A percentile compares a stretch with the other conserved stretches of the same genome.
phyloP scores from a whole-genome alignment of 2,888 invertebrate species.

The Zeuzera pyrina region DNA sequence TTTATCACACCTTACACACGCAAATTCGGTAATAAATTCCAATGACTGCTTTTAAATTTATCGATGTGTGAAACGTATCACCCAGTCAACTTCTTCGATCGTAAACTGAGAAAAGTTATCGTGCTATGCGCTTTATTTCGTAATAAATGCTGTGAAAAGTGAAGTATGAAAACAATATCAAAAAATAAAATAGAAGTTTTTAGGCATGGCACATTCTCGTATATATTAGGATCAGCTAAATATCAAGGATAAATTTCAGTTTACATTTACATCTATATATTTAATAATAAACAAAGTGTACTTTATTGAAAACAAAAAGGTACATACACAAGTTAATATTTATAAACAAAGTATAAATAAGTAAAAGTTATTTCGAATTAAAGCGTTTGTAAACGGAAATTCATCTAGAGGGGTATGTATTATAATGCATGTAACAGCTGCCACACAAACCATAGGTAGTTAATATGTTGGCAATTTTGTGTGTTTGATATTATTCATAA shows the following conservation, averaged over 20 bases:
- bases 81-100: conserved; percentile 34
- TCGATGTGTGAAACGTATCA: conserved; percentile 32
- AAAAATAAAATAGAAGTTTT: conserved; percentile 63
- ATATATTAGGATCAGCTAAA: conserved; percentile 63
- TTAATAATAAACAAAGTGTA: neutral
- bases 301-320: neutral
- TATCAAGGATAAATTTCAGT: conserved; percentile 52
- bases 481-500: conserved; percentile 17
- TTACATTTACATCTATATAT: conserved; percentile 20
- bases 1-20: conserved; percentile 2
- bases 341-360: conserved; percentile 3
- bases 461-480: conserved; percentile 27
- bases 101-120: conserved; percentile 35
- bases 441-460: conserved; percentile 59
- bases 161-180: conserved; percentile 55
- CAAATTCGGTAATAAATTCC: conserved; percentile 3
- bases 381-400: conserved; percentile 45
- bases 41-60: conserved; percentile 7
- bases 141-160: conserved; percentile 49
- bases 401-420: conserved; percentile 44
- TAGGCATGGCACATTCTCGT: conserved; percentile 72
- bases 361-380: neutral
- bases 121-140: conserved; percentile 43
- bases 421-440: conserved; percentile 65
- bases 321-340: neutral